Evolutionary conservation across 2,113 vertebrate species (phyloP), one percentile per base, ranked within the genome.

Genomic region (Saccopteryx leptura): DNA sequence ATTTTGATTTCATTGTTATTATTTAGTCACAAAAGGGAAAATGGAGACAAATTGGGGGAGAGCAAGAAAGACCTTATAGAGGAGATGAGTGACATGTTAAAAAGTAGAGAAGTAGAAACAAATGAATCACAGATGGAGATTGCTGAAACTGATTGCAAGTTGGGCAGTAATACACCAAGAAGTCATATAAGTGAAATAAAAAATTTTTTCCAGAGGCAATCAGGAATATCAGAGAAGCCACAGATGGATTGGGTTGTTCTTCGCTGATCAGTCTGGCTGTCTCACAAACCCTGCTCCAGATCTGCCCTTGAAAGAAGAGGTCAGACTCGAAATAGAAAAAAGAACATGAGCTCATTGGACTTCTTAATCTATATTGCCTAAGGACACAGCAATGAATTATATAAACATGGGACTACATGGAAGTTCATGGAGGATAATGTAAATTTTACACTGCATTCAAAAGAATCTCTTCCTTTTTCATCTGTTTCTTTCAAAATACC

Each of bases 361-460:
- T 98, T 98, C 97, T 98, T 98, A 98, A 98, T 99, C 98, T 98
- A 90, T 97, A 90, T 96, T 98, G 97, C 98, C 97, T 98, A 91
- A 98, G 97, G 98, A 98, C 98, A 98, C 97, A 97, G 97, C 97
- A 98, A 98, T 99, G 98, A 98, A 98, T 98, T 98, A 96, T 97
- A 96, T 98, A 98, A 99, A 99, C 98, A 98, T 89, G 94, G 95
- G 98, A 98, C 98, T 98, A 98, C 98, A 97, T 98, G 96, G 98
- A 98, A 98, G 98, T 98, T 98, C 98, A 96, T 98, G 97, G 97
- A 98, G 97, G 98, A 98, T 98, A 98, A 98, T 99, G 98, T 99
- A 99, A 99, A 99, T 99, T 98, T 98, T 98, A 97, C 78, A 98
- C 93, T 96, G 88, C 97, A 98, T 98, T 98, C 98, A 96, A 97